A percentile compares a stretch with the other conserved stretches of the same genome.
Evolutionary conservation across 1,140 invertebrate genomes (phyloP).

Genomic region (Hyles euphorbiae): DNA sequence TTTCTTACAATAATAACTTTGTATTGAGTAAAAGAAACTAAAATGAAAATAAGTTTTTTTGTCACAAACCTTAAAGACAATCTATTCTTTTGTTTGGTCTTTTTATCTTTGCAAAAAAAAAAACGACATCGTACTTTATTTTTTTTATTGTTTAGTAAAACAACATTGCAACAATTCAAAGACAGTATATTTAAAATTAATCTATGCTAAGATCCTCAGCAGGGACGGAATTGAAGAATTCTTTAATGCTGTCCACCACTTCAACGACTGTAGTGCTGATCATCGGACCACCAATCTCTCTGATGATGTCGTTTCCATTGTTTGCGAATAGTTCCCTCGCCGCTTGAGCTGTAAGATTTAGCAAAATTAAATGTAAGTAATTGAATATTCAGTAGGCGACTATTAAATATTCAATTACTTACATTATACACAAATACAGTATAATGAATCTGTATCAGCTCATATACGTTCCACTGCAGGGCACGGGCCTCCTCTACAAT

Average conservation of each 20-base stretch:
- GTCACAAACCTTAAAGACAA: too few species aligned
- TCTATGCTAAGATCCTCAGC: constrained; percentile 3
- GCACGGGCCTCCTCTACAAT: too few species aligned
- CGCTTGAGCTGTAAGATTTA: constrained; percentile 9
- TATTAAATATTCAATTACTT: too few species aligned
- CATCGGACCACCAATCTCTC: constrained; percentile 11
- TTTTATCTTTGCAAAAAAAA: too few species aligned
- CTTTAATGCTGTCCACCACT: constrained; percentile 12
- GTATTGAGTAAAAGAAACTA: too few species aligned
- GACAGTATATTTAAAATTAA: constrained; percentile 3
- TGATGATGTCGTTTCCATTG: constrained; percentile 12
- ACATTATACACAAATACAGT: neutral
- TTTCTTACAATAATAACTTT: too few species aligned
- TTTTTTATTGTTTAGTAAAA: neutral
- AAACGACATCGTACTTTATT: too few species aligned
- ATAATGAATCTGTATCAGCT: too few species aligned
- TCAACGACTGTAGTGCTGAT: constrained; percentile 6
- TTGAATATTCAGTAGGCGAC: neutral
- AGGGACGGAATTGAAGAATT: constrained; percentile 9
- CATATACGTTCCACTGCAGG: too few species aligned
- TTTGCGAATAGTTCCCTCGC: constrained; percentile 5
- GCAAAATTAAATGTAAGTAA: neutral
- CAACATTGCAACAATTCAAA: neutral
- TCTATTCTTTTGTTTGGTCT: too few species aligned
- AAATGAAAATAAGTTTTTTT: too few species aligned